phyloP scores from a whole-genome alignment of 2,113 vertebrate species.

The Phocoena sinus region DNA sequence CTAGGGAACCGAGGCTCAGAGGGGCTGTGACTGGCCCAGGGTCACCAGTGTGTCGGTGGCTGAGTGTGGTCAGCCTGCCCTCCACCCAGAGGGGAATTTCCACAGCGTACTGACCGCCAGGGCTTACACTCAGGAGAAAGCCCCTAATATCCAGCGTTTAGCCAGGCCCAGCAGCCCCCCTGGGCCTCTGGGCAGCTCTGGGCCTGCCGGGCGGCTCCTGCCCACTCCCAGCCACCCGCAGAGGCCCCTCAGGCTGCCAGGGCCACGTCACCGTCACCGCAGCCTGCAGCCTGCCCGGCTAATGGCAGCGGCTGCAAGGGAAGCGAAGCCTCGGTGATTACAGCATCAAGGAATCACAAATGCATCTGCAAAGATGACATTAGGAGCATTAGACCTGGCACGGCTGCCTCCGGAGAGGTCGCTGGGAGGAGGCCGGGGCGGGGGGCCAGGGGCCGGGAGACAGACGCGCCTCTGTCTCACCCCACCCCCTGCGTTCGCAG shows the following conservation, averaged over 20 bases:
- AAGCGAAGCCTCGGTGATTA: conserved; percentile 58
- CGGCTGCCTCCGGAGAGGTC: conserved; percentile 63
- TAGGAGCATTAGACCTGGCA: conserved; percentile 67
- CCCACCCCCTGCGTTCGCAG: conserved; percentile 18
- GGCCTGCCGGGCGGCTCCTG: background rate
- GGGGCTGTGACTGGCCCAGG: background rate
- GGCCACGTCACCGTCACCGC: background rate
- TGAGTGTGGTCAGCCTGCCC: background rate
- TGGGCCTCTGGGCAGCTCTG: conserved; percentile 21
- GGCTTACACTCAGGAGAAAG: conserved; percentile 12
- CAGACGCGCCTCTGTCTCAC: conserved; percentile 70
- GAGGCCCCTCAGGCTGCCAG: conserved; percentile 11
- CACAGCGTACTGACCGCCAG: background rate
- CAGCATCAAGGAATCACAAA: conserved; percentile 71
- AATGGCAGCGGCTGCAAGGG: background rate
- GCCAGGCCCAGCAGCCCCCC: background rate
- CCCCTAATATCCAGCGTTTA: background rate
- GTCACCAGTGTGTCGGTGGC: background rate
- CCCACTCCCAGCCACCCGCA: background rate
- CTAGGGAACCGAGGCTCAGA: background rate
- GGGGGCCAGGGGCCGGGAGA: conserved; percentile 55
- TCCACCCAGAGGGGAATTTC: background rate
- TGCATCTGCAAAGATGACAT: conserved; percentile 71
- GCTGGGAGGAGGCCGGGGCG: conserved; percentile 21
- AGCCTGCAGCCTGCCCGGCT: conserved; percentile 57